Conservation (phyloP, 1,140 invertebrate genomes). For the Drosophila mauritiana region DNA sequence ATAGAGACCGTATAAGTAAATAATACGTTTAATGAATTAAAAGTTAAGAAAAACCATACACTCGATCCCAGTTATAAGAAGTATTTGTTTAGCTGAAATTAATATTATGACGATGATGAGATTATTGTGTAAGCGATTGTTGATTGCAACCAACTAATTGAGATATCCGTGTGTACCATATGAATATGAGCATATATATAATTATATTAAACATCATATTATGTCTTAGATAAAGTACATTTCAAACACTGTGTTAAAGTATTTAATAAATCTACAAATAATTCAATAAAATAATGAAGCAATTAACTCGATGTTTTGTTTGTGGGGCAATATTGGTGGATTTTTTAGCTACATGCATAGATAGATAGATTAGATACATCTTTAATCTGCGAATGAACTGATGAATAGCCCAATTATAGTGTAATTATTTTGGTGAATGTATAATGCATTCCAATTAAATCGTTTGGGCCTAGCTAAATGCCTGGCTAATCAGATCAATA, state of each 20-base stretch:
- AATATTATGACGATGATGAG: slow-evolving; percentile 50
- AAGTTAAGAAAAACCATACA: slow-evolving; percentile 7
- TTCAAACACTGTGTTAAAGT: slow-evolving; percentile 83
- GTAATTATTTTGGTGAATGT: background rate
- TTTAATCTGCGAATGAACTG: background rate
- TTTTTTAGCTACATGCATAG: too few relatives aligned
- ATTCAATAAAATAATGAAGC: slow-evolving; percentile 63
- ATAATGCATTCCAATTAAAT: slow-evolving; percentile 6
- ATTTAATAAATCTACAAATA: slow-evolving; percentile 75
- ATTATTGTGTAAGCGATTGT: slow-evolving; percentile 62
- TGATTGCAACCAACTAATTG: slow-evolving; percentile 23
- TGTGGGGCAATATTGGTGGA: background rate
- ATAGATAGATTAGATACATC: background rate
- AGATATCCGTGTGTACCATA: slow-evolving; percentile 59
- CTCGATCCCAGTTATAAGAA: slow-evolving; percentile 61
- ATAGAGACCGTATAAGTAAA: slow-evolving; percentile 43
- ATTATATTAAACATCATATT: slow-evolving; percentile 63
- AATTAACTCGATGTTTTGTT: background rate
- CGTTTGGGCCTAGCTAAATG: slow-evolving; percentile 7
- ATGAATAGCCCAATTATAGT: background rate
- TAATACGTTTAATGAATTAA: slow-evolving; percentile 7
- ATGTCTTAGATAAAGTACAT: slow-evolving; percentile 76
- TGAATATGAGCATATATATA: slow-evolving; percentile 45
- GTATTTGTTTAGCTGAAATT: slow-evolving; percentile 73
- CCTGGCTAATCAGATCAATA: slow-evolving; percentile 27